These are phyloP conservation scores for Ianthella basta DNA, from an alignment of 37 sponge, comb jelly and placozoan genomes.

Conservation along the genomic window DNA sequence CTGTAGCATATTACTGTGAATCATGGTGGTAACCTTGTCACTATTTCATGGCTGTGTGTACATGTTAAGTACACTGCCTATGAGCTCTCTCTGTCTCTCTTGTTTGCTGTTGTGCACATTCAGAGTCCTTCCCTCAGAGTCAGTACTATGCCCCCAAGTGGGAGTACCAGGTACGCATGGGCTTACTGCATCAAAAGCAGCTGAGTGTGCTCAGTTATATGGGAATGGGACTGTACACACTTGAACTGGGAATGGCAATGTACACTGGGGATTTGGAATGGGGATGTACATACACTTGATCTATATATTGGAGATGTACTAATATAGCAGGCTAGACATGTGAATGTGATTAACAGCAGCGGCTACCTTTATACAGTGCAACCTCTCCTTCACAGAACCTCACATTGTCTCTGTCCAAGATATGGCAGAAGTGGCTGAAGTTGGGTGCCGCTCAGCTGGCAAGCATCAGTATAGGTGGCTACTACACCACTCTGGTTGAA, in stretches of 20 bases:
- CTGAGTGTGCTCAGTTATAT: too few relatives aligned
- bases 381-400: slow-evolving; percentile 17
- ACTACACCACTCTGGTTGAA: slow-evolving; percentile 61
- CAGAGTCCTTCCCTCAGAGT: slow-evolving; percentile 74
- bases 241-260: too few relatives aligned
- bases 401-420: slow-evolving; percentile 37
- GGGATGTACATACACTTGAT: too few relatives aligned
- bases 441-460: slow-evolving; percentile 36
- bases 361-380: not conserved
- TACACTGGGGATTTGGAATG: too few relatives aligned
- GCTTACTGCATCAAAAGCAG: not conserved
- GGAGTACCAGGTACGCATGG: slow-evolving; percentile 29
- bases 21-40: not conserved
- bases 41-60: slow-evolving; percentile 3
- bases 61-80: slow-evolving; percentile 1
- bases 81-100: not conserved
- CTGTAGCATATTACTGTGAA: not conserved
- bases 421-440: slow-evolving; percentile 62
- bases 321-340: too few relatives aligned
- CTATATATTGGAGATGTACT: too few relatives aligned
- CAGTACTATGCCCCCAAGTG: slow-evolving; percentile 48
- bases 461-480: slow-evolving; percentile 60
- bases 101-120: not conserved
- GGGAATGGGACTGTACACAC: too few relatives aligned
- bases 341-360: not conserved